Evolutionary conservation across 2,113 vertebrate genomes (phyloP), one percentile per base, ranked within the genome.

Genomic region (Arvicanthis niloticus): DNA sequence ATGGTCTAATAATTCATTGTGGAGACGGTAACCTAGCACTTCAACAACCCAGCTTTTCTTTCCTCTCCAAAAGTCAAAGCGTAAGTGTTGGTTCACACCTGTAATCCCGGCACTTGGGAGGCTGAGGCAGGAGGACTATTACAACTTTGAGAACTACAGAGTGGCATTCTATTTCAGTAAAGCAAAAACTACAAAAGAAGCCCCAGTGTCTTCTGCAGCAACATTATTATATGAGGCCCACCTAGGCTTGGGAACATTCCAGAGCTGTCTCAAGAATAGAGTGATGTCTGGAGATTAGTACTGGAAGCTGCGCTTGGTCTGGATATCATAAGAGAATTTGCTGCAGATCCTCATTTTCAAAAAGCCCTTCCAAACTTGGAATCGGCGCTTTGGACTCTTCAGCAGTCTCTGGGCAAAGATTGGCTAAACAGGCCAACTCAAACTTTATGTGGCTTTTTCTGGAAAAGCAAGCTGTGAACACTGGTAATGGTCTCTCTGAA

Each of bases 381-480:
- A 99, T 99, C 95, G 99, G 99, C 29, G 99, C 99, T 97, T 99
- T 99, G 7, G 99, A 99, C 91, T 99, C 99, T 65, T 99, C 99
- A 0, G 99, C 99, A n/a, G 99, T 99, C 97, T 99, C 99, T 2
- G 99, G 99, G 98, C 99, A 99, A 94, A 99, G 97, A 89, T 99
- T 99, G 10, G 99, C 99, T 96, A 99, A 98, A 99, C 99, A 99
- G 0, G 99, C 99, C 97, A 99, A 87, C 95, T 99, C 99, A 94
- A 99, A 99, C 93, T 99, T 99, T 99, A 98, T 99, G 99, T n/a
- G 99, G 99, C 96, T 99, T 99, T 97, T 99, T 99, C 98, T 99
- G 99, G 77, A 99, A 98, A 60, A 99, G 98, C 94, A 99, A 99
- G 97, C 99, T 99, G 70, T 99, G 99, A 10, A 99, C 99, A 5